Evolutionary conservation across 1,140 invertebrate genomes (phyloP), one percentile per base, ranked within the genome.

Genomic region (Liolophura sinensis): DNA sequence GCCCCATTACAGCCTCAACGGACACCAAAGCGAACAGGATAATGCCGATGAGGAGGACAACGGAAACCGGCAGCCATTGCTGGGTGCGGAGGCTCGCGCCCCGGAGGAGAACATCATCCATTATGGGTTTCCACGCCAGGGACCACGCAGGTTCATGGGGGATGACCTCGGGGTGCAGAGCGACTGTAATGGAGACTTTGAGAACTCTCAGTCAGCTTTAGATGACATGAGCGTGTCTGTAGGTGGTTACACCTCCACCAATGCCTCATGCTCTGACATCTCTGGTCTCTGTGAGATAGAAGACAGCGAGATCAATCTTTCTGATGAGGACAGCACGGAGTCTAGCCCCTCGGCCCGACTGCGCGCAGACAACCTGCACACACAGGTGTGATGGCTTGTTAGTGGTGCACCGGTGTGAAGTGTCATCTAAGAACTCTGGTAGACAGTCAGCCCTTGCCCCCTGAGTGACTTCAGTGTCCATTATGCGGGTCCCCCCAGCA

Each of bases 261-360:
- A 82, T 60, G 82, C 79, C 12, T 84, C 83, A 16, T 79, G 91
- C 78, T 95, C 93, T 84, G 92, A 94, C 82, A 87, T 94, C 60
- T 94, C 93, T 24, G 87, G 79, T 51, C 64, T 96, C 46, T 96
- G 94, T 87, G 94, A 95, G 87, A 94, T 96, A 78, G 93, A 95
- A 84, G 94, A 95, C 84, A 82, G 79, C 68, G 81, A 84, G 63
- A 68, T 76, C 14, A 83, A 82, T 60, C 58, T 71, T 11, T 78
- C 67, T 74, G 77, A 79, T 60, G 70, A 76, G 40, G 80, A 80
- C 1, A 73, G 69, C 63, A 74, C 68, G 52, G 73, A 71, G 60
- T 72, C 73, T 20, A 64, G 72, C 47, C 67, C 62, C n/a, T 68
- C 72, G 20, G 57, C 64, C 7, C 63, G 65, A 49, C 55, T 73